These are phyloP conservation scores for Chlamydotis undulata DNA, from an alignment of 2,113 vertebrate genomes.

Conservation along the genomic window DNA sequence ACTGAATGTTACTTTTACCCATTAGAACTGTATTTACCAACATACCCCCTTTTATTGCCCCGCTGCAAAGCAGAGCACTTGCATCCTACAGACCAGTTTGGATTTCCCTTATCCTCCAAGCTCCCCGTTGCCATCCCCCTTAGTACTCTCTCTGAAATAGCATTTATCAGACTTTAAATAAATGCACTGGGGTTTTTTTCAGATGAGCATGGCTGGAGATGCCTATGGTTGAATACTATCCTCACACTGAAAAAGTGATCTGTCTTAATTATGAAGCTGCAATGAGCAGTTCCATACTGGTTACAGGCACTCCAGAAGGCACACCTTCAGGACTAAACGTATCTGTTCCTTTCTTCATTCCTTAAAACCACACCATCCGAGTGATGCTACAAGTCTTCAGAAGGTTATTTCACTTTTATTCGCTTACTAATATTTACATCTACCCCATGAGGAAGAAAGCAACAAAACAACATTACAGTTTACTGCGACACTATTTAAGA, in stretches of 20 bases:
- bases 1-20: not conserved
- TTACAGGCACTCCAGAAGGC: accelerated
- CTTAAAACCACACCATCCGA: not conserved
- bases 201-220: not conserved
- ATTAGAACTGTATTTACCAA: not conserved
- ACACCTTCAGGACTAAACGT: accelerated
- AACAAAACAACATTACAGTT: not conserved
- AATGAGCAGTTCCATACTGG: not conserved
- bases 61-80: not conserved
- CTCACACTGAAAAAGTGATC: not conserved
- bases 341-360: not conserved
- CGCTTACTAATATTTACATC: not conserved
- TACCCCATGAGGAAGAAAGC: not conserved
- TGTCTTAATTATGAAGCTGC: not conserved
- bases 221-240: not conserved
- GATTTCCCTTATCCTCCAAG: not conserved
- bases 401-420: not conserved
- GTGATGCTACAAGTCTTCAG: not conserved
- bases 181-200: not conserved
- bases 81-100: not conserved
- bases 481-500: not conserved
- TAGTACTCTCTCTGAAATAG: not conserved
- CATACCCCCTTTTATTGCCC: not conserved
- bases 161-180: not conserved
- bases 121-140: not conserved